These are phyloP conservation scores for Atractosteus spatula DNA, from an alignment of 2,113 vertebrate species.

Conservation along the genomic window DNA sequence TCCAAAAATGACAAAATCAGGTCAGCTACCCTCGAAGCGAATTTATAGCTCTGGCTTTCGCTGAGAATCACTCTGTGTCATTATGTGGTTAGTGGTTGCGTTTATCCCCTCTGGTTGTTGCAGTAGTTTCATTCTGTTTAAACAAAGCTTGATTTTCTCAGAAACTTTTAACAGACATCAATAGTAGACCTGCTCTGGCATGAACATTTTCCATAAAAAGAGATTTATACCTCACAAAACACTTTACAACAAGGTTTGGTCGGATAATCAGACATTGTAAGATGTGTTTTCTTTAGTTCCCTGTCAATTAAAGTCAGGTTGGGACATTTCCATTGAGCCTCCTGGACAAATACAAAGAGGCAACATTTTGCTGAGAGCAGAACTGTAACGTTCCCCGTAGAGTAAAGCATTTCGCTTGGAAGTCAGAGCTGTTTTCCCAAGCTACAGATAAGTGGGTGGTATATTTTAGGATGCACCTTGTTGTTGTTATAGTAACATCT, in stretches of 20 bases:
- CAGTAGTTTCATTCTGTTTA: conserved; percentile 41
- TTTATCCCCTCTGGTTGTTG: conserved; percentile 39
- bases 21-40: conserved; percentile 53
- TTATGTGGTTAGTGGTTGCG: conserved; percentile 56
- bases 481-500: too few relatives aligned
- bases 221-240: conserved; percentile 11
- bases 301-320: not conserved
- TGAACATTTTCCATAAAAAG: conserved; percentile 13
- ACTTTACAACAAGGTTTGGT: not conserved
- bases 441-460: too few relatives aligned
- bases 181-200: conserved; percentile 15
- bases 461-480: too few relatives aligned
- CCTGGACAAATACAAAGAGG: too few relatives aligned
- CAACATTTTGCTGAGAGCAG: too few relatives aligned
- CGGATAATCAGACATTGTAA: not conserved
- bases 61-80: conserved; percentile 49
- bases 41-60: conserved; percentile 53
- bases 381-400: too few relatives aligned
- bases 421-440: too few relatives aligned
- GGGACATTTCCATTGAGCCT: not conserved
- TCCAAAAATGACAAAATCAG: conserved; percentile 42
- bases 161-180: conserved; percentile 28
- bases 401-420: too few relatives aligned
- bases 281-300: not conserved
- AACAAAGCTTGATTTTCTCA: conserved; percentile 52